Evolutionary conservation across 2,888 invertebrate species (phyloP).

Genomic region (Disparrhopalites patrizii): DNA sequence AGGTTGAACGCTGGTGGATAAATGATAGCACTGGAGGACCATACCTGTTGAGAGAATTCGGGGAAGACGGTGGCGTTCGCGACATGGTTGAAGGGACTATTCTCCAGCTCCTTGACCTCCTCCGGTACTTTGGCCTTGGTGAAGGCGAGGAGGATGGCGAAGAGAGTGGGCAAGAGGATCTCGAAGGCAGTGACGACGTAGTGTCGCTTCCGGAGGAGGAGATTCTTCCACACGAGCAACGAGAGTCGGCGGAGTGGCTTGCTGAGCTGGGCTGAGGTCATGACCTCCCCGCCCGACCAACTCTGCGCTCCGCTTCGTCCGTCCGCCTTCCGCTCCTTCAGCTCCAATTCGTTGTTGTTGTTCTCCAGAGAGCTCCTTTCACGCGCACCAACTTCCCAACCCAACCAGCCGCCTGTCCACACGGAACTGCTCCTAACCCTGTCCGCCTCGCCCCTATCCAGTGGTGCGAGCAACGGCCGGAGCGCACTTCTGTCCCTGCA

Average conservation of each 20-base stretch:
- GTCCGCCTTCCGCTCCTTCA: conserved; percentile 22
- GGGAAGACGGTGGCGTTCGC: conserved; percentile 27
- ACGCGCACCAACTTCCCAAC: too few relatives aligned
- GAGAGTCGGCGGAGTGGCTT: conserved; percentile 36
- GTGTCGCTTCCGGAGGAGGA: conserved; percentile 44
- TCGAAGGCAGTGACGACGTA: conserved; percentile 46
- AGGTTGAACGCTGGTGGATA: too few relatives aligned
- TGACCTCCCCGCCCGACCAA: too few relatives aligned
- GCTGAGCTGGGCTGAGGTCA: too few relatives aligned
- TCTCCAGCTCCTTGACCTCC: background rate
- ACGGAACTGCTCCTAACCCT: background rate
- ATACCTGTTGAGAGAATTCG: conserved; percentile 32
- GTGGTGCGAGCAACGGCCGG: conserved; percentile 37
- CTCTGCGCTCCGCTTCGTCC: conserved; percentile 16
- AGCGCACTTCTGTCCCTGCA: conserved; percentile 43
- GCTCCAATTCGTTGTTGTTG: background rate
- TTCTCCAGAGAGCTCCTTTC: too few relatives aligned
- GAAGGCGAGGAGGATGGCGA: conserved; percentile 38
- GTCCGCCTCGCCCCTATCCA: conserved; percentile 5
- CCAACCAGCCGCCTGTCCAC: conserved; percentile 21
- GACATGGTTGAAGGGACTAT: background rate
- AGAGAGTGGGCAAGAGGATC: conserved; percentile 47
- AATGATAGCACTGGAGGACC: too few relatives aligned
- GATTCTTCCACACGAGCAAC: conserved; percentile 48
- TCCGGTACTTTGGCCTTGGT: conserved; percentile 15